Percentiles rank a stretch among this genome's conserved stretches.
Evolutionary conservation across 2,797 vertebrate genomes (phyloP).

Genomic region (Varecia variegata): DNA sequence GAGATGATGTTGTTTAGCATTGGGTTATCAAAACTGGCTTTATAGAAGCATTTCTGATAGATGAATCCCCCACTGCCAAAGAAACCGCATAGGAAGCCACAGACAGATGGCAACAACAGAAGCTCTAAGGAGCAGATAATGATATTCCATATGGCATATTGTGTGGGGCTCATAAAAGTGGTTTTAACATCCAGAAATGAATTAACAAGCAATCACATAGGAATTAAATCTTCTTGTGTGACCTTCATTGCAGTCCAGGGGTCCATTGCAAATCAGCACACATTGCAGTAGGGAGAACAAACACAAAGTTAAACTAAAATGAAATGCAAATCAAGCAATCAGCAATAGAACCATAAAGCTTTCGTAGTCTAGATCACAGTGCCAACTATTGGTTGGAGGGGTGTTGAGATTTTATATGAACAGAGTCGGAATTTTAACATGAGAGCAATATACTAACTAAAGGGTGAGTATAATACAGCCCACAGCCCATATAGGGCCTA

Average conservation of each 20-base stretch:
- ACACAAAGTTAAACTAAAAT: neutral
- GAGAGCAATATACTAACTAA: neutral
- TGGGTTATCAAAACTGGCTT: slow-evolving; percentile 1
- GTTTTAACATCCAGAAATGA: slow-evolving; percentile 44
- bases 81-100: slow-evolving; percentile 52
- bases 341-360: neutral
- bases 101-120: slow-evolving; percentile 65
- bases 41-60: slow-evolving; percentile 1
- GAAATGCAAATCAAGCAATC: neutral
- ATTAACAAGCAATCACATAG: neutral
- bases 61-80: neutral
- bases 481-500: neutral
- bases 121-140: slow-evolving; percentile 51
- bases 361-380: neutral
- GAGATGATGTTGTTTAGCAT: slow-evolving; percentile 7
- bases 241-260: neutral
- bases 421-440: neutral
- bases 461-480: neutral
- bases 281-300: neutral
- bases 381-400: neutral
- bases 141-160: slow-evolving; percentile 68
- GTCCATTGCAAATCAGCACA: neutral
- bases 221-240: slow-evolving; percentile 1
- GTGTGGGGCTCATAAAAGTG: neutral
- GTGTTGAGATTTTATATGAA: neutral